Conservation (phyloP, 2,888 invertebrate species). For the Diploptera punctata region DNA sequence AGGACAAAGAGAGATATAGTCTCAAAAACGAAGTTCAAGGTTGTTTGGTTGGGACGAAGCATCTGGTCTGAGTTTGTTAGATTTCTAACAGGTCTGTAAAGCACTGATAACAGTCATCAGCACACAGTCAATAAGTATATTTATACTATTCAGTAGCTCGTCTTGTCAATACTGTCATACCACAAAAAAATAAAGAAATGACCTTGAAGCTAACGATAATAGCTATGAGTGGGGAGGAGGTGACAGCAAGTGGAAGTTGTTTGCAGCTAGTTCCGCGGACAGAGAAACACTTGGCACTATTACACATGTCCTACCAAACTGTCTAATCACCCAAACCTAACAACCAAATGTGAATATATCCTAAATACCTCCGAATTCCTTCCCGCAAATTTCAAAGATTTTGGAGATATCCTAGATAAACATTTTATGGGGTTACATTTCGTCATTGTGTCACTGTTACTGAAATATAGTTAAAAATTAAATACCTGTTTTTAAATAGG, state of each 20-base stretch:
- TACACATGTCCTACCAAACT: neutral
- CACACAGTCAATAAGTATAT: neutral
- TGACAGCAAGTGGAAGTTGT: neutral
- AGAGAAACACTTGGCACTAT: too few relatives aligned
- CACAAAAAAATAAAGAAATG: neutral
- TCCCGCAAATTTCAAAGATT: too few relatives aligned
- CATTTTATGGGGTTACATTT: too few relatives aligned
- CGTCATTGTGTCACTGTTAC: too few relatives aligned
- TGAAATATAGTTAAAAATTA: too few relatives aligned
- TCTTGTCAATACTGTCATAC: neutral
- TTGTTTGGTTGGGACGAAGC: neutral
- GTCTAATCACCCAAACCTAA: too few relatives aligned
- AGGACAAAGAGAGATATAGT: neutral
- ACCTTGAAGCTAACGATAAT: slow-evolving; percentile 33
- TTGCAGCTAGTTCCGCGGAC: too few relatives aligned
- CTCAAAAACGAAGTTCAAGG: neutral
- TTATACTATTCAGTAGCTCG: neutral
- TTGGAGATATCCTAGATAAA: too few relatives aligned
- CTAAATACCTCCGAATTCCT: too few relatives aligned
- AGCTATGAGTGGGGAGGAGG: neutral
- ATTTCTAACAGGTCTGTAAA: neutral
- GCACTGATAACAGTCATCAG: neutral
- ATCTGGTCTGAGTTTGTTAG: neutral
- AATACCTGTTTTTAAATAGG: too few relatives aligned
- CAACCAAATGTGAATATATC: too few relatives aligned